A percentile compares a stretch with the other conserved stretches of the same genome.
phyloP scores from a whole-genome alignment of 2,888 invertebrate genomes.

The Ferrisia virgata region DNA sequence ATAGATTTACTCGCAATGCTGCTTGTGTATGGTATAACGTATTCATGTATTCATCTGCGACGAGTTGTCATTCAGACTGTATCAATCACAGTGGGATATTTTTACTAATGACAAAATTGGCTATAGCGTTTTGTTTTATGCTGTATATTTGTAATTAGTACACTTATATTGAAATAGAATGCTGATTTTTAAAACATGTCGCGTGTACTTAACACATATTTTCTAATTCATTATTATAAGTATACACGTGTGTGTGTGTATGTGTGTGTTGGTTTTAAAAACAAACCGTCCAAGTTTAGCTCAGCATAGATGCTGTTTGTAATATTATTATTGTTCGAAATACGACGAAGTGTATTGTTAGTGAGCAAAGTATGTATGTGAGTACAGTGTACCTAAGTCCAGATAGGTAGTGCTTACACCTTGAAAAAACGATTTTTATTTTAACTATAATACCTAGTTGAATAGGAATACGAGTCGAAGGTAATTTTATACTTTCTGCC shows the following conservation, averaged over 20 bases:
- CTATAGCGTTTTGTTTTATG: neutral
- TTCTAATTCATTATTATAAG: neutral
- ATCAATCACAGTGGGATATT: neutral
- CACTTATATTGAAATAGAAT: neutral
- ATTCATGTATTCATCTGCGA: neutral
- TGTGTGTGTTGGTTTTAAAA: too few species aligned
- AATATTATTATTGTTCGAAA: neutral
- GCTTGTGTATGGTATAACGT: neutral
- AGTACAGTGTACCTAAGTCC: too few species aligned
- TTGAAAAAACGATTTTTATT: neutral
- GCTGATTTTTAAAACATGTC: neutral
- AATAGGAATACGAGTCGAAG: neutral
- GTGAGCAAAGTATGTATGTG: neutral
- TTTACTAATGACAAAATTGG: neutral
- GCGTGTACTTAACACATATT: neutral
- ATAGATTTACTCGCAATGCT: too few species aligned
- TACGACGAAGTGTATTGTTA: neutral
- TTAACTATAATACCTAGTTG: neutral
- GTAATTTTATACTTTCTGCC: neutral
- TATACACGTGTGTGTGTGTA: too few species aligned
- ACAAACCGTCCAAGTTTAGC: neutral
- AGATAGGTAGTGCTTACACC: neutral
- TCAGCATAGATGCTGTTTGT: too few species aligned
- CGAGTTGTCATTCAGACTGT: neutral
- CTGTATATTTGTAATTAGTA: neutral